Percentiles rank a stretch among this genome's conserved stretches.
Evolutionary conservation across 1,140 invertebrate genomes (phyloP).

Genomic region (Capitella teleta): DNA sequence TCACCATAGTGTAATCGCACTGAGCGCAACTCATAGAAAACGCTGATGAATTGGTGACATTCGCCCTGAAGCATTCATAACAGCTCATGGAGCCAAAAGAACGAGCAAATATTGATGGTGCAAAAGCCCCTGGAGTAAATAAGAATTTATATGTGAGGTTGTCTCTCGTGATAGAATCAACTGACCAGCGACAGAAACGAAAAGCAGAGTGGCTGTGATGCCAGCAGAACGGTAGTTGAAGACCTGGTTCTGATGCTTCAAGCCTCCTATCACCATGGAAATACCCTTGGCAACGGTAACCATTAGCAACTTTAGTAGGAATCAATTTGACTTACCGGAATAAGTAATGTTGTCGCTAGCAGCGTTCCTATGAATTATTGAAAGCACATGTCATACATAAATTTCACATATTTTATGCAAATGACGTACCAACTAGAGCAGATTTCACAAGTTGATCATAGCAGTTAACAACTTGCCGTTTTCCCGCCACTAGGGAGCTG

Average conservation of each 20-base stretch:
- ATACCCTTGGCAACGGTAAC: too few relatives aligned
- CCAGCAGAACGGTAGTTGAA: conserved; percentile 33
- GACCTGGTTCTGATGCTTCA: conserved; percentile 28
- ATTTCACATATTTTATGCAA: too few relatives aligned
- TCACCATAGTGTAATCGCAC: too few relatives aligned
- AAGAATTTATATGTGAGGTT: too few relatives aligned
- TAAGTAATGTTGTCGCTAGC: conserved; percentile 28
- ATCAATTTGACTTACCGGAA: conserved; percentile 33
- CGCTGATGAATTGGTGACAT: too few relatives aligned
- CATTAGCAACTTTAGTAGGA: too few relatives aligned
- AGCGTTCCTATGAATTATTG: conserved; percentile 26
- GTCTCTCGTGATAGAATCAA: too few relatives aligned
- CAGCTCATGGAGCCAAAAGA: too few relatives aligned
- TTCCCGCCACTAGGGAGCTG: conserved; percentile 25
- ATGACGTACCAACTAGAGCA: conserved; percentile 23
- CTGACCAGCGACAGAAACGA: conserved; percentile 31
- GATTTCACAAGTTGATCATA: conserved; percentile 32
- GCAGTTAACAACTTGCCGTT: conserved; percentile 13
- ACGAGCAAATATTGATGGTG: conserved; percentile 32
- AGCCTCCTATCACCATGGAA: conserved; percentile 33
- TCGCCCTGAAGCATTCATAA: too few relatives aligned
- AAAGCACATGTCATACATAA: too few relatives aligned
- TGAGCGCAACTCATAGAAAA: too few relatives aligned
- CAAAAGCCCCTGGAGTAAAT: conserved; percentile 27
- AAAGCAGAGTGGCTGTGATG: conserved; percentile 29